A percentile compares a stretch with the other conserved stretches of the same genome.
phyloP scores from a whole-genome alignment of 1,140 invertebrate species.

The Macrostomum lignano region DNA sequence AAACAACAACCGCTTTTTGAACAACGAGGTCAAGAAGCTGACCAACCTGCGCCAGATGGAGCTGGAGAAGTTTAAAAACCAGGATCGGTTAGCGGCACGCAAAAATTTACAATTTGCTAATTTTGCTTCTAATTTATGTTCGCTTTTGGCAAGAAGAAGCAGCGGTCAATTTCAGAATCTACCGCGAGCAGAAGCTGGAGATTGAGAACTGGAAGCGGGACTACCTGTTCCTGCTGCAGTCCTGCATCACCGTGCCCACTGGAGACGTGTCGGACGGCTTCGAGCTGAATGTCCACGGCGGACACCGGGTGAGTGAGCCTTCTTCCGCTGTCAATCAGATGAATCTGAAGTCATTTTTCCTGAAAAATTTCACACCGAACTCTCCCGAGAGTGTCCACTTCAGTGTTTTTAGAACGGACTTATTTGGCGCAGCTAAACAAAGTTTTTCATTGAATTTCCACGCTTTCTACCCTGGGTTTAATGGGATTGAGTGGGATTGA shows the following conservation, averaged over 20 bases:
- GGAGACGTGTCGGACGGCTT: constrained; percentile 26
- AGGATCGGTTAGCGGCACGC: no score
- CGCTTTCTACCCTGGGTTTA: no score
- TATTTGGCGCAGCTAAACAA: no score
- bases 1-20: constrained; percentile 30
- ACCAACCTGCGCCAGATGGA: constrained; percentile 15
- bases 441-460: no score
- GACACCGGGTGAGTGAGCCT: constrained; percentile 26
- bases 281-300: constrained; percentile 30
- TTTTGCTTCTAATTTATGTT: not conserved
- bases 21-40: constrained; percentile 27
- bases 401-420: no score
- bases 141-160: constrained; percentile 1
- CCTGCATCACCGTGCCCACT: constrained; percentile 27
- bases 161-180: constrained; percentile 17
- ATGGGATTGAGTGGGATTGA: no score
- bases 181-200: constrained; percentile 17
- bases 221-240: constrained; percentile 31
- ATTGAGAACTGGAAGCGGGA: constrained; percentile 31
- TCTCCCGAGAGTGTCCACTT: no score
- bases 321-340: no score
- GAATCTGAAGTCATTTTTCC: no score
- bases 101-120: no score
- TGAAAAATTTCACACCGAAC: no score
- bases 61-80: constrained; percentile 12